These are phyloP conservation scores for Argentina silus DNA, from an alignment of 2,797 vertebrate species.

Conservation along the genomic window DNA sequence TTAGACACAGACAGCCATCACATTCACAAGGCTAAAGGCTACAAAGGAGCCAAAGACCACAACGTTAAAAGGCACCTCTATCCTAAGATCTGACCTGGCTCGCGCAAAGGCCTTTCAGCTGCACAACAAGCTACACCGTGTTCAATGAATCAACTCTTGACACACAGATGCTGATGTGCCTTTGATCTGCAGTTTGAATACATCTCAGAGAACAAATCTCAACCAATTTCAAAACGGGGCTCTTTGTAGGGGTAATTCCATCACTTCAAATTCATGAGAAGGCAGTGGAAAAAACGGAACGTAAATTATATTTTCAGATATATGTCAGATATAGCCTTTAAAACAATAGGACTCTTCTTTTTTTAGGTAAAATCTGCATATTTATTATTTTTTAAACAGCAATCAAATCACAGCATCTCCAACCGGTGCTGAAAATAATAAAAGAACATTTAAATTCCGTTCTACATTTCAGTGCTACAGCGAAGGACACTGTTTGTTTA, in stretches of 20 bases:
- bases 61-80: constrained; percentile 51
- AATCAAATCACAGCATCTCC: too few relatives aligned
- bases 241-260: neutral
- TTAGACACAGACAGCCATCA: constrained; percentile 21
- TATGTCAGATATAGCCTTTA: too few relatives aligned
- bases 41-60: constrained; percentile 21
- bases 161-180: neutral
- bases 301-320: neutral
- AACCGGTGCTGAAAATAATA: neutral
- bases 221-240: constrained; percentile 26
- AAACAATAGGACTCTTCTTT: too few relatives aligned
- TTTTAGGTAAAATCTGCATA: too few relatives aligned
- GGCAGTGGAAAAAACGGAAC: constrained; percentile 4
- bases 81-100: constrained; percentile 21
- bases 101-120: neutral
- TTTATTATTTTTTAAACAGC: neutral
- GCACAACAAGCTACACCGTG: constrained; percentile 37
- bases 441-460: neutral
- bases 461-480: constrained; percentile 1
- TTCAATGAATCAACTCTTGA: constrained; percentile 30
- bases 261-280: neutral
- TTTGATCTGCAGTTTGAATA: constrained; percentile 35
- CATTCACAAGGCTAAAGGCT: neutral
- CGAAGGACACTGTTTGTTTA: constrained; percentile 33
- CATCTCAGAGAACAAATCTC: constrained; percentile 8